Percentiles rank a stretch among this genome's conserved stretches.
Evolutionary conservation across 2,888 invertebrate genomes (phyloP).

Genomic region (Parascotia fuliginaria): DNA sequence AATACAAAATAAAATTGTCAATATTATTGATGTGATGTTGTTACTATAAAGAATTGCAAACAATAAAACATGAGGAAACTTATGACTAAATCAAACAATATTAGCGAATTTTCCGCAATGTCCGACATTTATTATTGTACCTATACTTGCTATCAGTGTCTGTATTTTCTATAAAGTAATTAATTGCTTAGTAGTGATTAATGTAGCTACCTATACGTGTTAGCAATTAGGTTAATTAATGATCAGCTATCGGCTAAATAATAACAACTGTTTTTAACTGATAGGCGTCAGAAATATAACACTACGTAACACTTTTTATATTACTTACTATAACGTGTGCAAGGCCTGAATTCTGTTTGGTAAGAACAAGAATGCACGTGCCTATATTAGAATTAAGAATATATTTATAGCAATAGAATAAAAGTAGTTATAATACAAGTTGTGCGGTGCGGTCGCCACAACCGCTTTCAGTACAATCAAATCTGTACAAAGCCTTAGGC

Average conservation of each 20-base stretch:
- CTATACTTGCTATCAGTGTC: not conserved
- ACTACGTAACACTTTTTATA: too few relatives aligned
- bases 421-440: too few relatives aligned
- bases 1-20: conserved; percentile 10
- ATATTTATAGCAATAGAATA: too few relatives aligned
- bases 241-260: not conserved
- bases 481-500: too few relatives aligned
- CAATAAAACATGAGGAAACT: conserved; percentile 18
- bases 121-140: not conserved
- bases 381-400: too few relatives aligned
- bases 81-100: conserved; percentile 24
- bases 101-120: conserved; percentile 23
- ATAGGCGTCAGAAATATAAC: not conserved
- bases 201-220: not conserved
- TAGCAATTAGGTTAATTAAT: not conserved
- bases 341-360: too few relatives aligned
- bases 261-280: not conserved
- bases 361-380: too few relatives aligned
- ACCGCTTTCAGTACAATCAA: too few relatives aligned
- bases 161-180: not conserved
- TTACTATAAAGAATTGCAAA: too few relatives aligned
- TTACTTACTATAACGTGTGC: too few relatives aligned
- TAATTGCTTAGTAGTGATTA: conserved; percentile 1
- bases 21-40: too few relatives aligned
- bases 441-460: too few relatives aligned